Percentiles rank a stretch among this genome's conserved stretches.
These are phyloP conservation scores for Drosophila paracracens DNA, from an alignment of 2,888 invertebrate species.

Conservation along the genomic window DNA sequence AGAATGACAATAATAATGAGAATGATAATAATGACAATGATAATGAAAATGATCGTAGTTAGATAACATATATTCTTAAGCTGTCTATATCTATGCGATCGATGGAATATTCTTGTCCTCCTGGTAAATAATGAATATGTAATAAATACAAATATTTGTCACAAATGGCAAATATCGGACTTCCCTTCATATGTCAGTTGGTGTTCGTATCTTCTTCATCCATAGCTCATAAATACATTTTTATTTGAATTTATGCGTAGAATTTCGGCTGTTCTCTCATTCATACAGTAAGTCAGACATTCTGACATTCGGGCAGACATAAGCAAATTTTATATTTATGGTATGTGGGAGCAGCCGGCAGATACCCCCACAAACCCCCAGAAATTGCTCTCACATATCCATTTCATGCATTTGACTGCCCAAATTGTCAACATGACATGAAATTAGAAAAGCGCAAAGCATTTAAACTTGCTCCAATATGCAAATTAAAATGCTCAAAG, in stretches of 20 bases:
- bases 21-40: background rate
- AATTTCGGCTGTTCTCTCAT: slow-evolving; percentile 7
- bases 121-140: background rate
- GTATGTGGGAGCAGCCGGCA: slow-evolving; percentile 1
- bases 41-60: background rate
- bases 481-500: slow-evolving; percentile 65
- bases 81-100: background rate
- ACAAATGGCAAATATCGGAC: background rate
- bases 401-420: slow-evolving; percentile 74
- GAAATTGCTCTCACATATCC: slow-evolving; percentile 64
- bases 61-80: background rate
- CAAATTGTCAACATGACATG: slow-evolving; percentile 78
- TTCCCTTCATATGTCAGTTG: background rate
- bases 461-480: slow-evolving; percentile 69
- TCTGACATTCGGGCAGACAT: slow-evolving; percentile 8
- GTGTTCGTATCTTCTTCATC: background rate
- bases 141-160: background rate
- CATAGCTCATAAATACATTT: slow-evolving; percentile 34
- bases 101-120: background rate
- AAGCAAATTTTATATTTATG: slow-evolving; percentile 42
- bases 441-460: slow-evolving; percentile 77
- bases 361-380: background rate
- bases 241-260: slow-evolving; percentile 31
- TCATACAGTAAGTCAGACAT: slow-evolving; percentile 26
- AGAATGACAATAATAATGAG: background rate